Conservation (phyloP, 2,888 invertebrate species). For the Microplitis manilae region DNA sequence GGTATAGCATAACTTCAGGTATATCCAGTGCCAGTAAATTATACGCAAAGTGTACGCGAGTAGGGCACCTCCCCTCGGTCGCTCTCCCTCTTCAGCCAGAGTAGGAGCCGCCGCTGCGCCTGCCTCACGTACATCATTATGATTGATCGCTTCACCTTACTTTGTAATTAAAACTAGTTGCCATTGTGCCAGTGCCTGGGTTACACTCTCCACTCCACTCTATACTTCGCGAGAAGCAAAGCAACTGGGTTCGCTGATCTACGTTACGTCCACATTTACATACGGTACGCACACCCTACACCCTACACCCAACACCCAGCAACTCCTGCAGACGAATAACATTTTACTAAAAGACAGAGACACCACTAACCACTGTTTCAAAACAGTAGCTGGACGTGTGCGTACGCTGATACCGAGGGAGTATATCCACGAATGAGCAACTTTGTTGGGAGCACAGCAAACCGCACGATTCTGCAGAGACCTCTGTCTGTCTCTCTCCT, state of each 20-base stretch:
- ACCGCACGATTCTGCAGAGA: neutral
- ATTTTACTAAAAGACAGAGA: neutral
- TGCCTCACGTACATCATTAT: conserved; percentile 73
- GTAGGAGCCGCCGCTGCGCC: conserved; percentile 57
- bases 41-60: conserved; percentile 71
- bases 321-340: neutral
- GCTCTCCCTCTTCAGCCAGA: conserved; percentile 36
- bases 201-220: conserved; percentile 36
- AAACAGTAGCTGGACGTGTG: neutral
- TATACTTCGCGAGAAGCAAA: conserved; percentile 55
- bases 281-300: conserved; percentile 29
- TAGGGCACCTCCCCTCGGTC: conserved; percentile 54
- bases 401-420: too few relatives aligned
- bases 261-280: conserved; percentile 47
- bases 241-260: conserved; percentile 51
- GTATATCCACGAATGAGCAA: too few relatives aligned
- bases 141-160: conserved; percentile 73
- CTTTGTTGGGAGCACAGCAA: neutral
- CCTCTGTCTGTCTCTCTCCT: neutral
- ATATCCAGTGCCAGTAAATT: conserved; percentile 72
- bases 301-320: neutral
- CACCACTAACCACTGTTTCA: neutral
- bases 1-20: conserved; percentile 70
- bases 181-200: conserved; percentile 66
- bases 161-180: conserved; percentile 73